Percentiles rank a stretch among this genome's conserved stretches.
phyloP scores from a whole-genome alignment of 2,888 invertebrate species.

The Ametastegia equiseti region DNA sequence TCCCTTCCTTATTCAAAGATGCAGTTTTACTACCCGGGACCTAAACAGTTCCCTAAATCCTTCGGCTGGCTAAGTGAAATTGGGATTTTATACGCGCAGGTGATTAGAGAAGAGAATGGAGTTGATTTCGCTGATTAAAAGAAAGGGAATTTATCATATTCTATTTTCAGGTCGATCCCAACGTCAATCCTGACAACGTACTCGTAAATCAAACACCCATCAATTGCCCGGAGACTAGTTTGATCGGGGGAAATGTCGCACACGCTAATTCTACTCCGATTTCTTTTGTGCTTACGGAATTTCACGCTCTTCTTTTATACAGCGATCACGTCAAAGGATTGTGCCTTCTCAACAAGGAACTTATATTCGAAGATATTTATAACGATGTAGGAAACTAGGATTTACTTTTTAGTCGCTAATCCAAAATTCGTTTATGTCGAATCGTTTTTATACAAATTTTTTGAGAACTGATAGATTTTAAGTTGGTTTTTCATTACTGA shows the following conservation, averaged over 20 bases:
- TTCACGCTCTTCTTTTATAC: constrained; percentile 92
- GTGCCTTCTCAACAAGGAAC: constrained; percentile 89
- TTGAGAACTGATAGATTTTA: too few species aligned
- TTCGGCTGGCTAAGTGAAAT: constrained; percentile 94
- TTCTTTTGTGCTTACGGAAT: constrained; percentile 91
- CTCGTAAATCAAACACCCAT: constrained; percentile 70
- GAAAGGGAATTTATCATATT: background rate
- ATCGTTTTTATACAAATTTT: too few species aligned
- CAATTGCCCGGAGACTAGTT: constrained; percentile 70
- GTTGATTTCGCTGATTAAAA: background rate
- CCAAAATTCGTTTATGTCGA: too few species aligned
- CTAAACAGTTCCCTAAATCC: constrained; percentile 83
- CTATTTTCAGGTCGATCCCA: constrained; percentile 67
- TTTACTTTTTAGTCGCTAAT: too few species aligned
- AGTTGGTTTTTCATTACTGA: too few species aligned
- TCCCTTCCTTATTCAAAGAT: constrained; percentile 87
- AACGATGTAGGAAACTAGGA: constrained; percentile 81
- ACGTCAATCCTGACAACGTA: constrained; percentile 70
- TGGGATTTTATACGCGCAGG: constrained; percentile 89
- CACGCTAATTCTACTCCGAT: constrained; percentile 77
- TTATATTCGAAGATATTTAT: constrained; percentile 91
- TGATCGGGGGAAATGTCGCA: constrained; percentile 63
- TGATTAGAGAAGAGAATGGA: constrained; percentile 69
- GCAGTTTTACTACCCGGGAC: constrained; percentile 85
- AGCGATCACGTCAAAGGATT: constrained; percentile 90